Evolutionary conservation across 2,113 vertebrate species (phyloP), one percentile per base, ranked within the genome.

Genomic region (Redunca redunca): DNA sequence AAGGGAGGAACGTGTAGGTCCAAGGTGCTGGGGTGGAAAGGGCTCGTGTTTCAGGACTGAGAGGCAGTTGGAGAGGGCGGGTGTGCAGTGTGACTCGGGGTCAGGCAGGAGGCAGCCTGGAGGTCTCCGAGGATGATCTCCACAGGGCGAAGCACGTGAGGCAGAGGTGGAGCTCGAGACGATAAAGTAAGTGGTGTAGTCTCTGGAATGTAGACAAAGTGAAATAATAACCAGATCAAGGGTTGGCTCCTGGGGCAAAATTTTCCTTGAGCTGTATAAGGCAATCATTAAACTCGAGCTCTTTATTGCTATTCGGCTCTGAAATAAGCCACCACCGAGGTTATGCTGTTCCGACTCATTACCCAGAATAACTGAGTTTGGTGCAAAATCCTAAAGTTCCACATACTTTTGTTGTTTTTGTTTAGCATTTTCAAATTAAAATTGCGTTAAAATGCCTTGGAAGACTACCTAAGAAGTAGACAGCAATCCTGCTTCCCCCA

Each of bases 251-350:
- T n/a, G 6, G 46, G 55, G 33, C 13, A 36, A 84, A 88, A 60
- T 7, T 74, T 12, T 60, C 95, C 83, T 81, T 1, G 1, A 94
- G 88, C 81, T 88, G 58, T 80, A 77, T 86, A 55, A 64, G 90
- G 53, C 33, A 94, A 86, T 97, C 74, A 97, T 97, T 97, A 97
- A 97, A 94, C 90, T 53, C 26, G 77, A 82, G 25, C 77, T 87
- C 52, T 94, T 95, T 53, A 52, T 33, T 78, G 48, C 14, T 89
- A 46, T 46, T 92, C 36, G 85, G 5, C 81, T 77, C 85, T 97
- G 85, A 97, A 96, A 93, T 88, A 71, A 94, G 55, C 85, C 88
- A 86, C 53, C 48, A 46, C 30, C 6, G 25, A 83, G 40, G 91
- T 40, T 74, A 43, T 1, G 33, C 36, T 91, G 33, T 77, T 97